Base-by-base conservation (phyloP, 2,888 invertebrate genomes). In the Argyra leucocephala region DNA sequence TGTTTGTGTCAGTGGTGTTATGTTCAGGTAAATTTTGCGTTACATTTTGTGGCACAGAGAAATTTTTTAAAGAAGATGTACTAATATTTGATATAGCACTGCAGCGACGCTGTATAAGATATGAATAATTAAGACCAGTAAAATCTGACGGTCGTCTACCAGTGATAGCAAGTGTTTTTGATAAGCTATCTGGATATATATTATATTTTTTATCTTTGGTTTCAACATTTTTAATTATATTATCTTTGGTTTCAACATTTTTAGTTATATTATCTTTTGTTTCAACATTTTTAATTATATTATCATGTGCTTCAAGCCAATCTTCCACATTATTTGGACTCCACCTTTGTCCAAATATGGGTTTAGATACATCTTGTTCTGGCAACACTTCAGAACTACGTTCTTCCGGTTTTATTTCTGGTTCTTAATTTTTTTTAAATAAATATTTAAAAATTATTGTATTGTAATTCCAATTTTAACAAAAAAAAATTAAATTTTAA, bases 251-350 rank as follows among this genome's bases (percentile, higher is more conserved):
- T 3, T 63, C 24, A n/a, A n/a, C n/a, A n/a, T n/a, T n/a, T n/a
- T n/a, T n/a, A n/a, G n/a, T n/a, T n/a, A n/a, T n/a, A 67, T 76
- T 75, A 63, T 69, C 66, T 36, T 64, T 31, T 22, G 22, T 61
- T 48, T 71, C 70, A 3, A 67, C 66, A 15, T 66, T 68, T 63
- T 75, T 72, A 57, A 76, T 77, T 9, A 74, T 71, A 67, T 76
- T 75, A 63, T 69, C 66, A 59, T 79, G 78, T 59, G 79, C 67
- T 64, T 79, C 77, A 63, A 80, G 73, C 79, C 79, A 80, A 71
- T 80, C 79, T 66, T 73, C 73, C 18, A 80, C 79, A 66, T 79
- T 79, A 69, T 76, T 78, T 31, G 79, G 79, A 57, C 79, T 79
- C 22, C 77, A 75, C 21, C 73, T 74, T 12, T 79, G 76, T 21